Evolutionary conservation across 1,140 invertebrate species (phyloP), one percentile per base, ranked within the genome.

Genomic region (Anastatus disparis): DNA sequence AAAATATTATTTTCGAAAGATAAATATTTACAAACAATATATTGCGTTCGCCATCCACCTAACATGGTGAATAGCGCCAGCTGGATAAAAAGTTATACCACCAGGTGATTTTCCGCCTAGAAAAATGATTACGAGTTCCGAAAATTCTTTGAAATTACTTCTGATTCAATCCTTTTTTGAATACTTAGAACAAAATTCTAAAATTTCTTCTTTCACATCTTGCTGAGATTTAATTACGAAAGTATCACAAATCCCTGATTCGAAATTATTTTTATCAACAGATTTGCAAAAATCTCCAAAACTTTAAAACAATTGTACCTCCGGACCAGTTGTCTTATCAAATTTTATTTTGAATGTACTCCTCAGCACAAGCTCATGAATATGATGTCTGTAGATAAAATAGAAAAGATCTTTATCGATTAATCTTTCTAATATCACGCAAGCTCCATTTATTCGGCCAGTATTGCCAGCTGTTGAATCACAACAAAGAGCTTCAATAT

Each of bases 41-140:
- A 53, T 84, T 77, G 22, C 79, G 78, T 75, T 84, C 71, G 81
- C 75, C 78, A 84, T 81, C 79, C 82, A 84, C 29, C 82, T 56
- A 31, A 82, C 78, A 61, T 78, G 74, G 75, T 82, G 77, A 63
- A 85, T 73, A 40, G 80, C 72, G 64, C 78, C 76, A 62, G 78
- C 77, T 46, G n/a, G n/a, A n/a, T n/a, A n/a, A n/a, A n/a, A n/a
- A n/a, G n/a, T n/a, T n/a, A n/a, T n/a, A n/a, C n/a, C 59, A 56
- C 58, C 4, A 64, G 58, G 17, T 17, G n/a, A 27, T 58, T 70
- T 70, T 38, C 71, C 35, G 74, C 65, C 29, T 12, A 79, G 61
- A 27, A n/a, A n/a, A n/a, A n/a, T n/a, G n/a, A n/a, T n/a, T n/a
- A n/a, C n/a, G n/a, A n/a, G n/a, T n/a, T n/a, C n/a, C n/a, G n/a